Percentiles rank a stretch among this genome's conserved stretches.
Conservation (phyloP, 2,888 invertebrate species). For the Oeneis ivallda region DNA sequence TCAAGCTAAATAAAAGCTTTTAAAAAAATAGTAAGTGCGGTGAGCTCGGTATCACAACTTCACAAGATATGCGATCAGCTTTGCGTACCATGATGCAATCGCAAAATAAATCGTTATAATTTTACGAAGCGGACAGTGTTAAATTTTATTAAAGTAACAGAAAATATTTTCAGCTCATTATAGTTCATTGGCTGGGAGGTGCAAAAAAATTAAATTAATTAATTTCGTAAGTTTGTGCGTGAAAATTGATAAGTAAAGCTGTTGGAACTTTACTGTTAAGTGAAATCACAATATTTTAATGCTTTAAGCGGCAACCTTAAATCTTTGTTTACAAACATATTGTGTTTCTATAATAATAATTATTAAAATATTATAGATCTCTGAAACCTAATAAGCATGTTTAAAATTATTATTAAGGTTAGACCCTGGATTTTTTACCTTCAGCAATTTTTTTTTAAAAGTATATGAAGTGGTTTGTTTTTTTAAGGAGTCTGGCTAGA, state of each 20-base stretch:
- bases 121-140: conserved; percentile 2
- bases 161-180: conserved; percentile 11
- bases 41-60: neutral
- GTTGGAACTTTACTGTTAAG: neutral
- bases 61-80: neutral
- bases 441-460: neutral
- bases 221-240: neutral
- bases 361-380: too few species aligned
- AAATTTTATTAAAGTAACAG: conserved; percentile 7
- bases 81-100: neutral
- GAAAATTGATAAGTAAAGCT: neutral
- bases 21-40: too few species aligned
- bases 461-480: neutral
- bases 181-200: conserved; percentile 9
- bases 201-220: neutral
- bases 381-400: too few species aligned
- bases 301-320: too few species aligned
- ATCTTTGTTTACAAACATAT: too few species aligned
- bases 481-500: neutral
- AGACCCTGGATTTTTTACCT: neutral
- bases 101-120: conserved; percentile 24
- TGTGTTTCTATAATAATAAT: too few species aligned
- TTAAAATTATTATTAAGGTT: too few species aligned
- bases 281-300: neutral
- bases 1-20: too few species aligned